A percentile compares a stretch with the other conserved stretches of the same genome.
Evolutionary conservation across 2,797 vertebrate genomes (phyloP).

Genomic region (Protosalanx chinensis): DNA sequence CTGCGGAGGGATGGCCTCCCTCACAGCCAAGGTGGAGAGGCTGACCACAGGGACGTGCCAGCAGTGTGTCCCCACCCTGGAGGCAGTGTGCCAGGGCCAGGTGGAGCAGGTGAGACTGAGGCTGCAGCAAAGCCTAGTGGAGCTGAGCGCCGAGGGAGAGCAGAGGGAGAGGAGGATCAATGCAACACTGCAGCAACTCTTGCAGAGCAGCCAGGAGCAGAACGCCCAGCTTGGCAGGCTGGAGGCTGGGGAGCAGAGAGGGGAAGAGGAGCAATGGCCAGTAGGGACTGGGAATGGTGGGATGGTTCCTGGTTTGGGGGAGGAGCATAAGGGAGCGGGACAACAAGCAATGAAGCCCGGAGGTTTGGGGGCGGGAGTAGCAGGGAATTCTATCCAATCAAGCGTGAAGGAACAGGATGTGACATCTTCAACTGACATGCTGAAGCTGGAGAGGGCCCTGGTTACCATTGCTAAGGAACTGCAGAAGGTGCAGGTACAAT

Average conservation of each 20-base stretch:
- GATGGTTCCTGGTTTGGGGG: conserved; percentile 3
- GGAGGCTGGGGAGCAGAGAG: conserved; percentile 32
- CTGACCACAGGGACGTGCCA: conserved; percentile 43
- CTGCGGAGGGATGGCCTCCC: conserved; percentile 35
- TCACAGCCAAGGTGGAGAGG: conserved; percentile 48
- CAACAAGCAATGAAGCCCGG: conserved; percentile 31
- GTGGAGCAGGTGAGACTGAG: conserved; percentile 34
- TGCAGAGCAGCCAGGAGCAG: conserved; percentile 32
- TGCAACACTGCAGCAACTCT: conserved; percentile 46
- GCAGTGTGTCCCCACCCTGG: conserved; percentile 39
- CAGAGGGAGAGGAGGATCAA: conserved; percentile 55
- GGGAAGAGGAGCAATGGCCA: background rate
- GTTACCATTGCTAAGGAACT: conserved; percentile 60
- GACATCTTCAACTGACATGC: conserved; percentile 26
- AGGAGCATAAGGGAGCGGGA: conserved; percentile 4
- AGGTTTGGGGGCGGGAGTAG: conserved; percentile 13
- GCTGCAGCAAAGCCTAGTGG: conserved; percentile 41
- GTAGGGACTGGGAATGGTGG: conserved; percentile 31
- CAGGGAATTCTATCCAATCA: conserved; percentile 8
- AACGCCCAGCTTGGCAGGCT: conserved; percentile 27
- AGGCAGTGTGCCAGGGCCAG: conserved; percentile 41
- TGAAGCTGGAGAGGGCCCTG: conserved; percentile 44
- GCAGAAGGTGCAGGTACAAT: conserved; percentile 55
- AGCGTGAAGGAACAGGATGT: conserved; percentile 44
- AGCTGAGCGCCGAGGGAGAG: conserved; percentile 40